Evolutionary conservation across 2,888 invertebrate species (phyloP).

Genomic region (Drosophila picticornis): DNA sequence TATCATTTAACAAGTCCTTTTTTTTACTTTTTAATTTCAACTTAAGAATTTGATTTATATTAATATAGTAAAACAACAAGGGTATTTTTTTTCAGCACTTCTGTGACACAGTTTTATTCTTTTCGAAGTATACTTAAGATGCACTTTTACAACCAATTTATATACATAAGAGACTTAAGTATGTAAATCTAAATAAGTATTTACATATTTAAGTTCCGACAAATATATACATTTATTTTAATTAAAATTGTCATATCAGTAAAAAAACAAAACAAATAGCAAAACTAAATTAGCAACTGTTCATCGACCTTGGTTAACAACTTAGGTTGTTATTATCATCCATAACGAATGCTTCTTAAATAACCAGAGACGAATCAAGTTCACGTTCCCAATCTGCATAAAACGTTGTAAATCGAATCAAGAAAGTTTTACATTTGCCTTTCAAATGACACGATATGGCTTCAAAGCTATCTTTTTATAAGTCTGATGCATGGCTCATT

Average conservation of each 20-base stretch:
- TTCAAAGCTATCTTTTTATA: conserved; percentile 26
- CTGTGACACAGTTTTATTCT: not conserved
- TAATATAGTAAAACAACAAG: not conserved
- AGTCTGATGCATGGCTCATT: conserved; percentile 18
- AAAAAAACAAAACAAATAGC: conserved; percentile 3
- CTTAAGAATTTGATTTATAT: not conserved
- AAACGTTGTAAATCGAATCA: conserved; percentile 43
- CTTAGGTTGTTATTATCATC: conserved; percentile 39
- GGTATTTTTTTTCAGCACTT: not conserved
- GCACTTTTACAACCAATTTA: not conserved
- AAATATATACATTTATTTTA: conserved; percentile 28
- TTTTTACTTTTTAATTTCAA: not conserved
- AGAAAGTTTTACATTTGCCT: conserved; percentile 68
- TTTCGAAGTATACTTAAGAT: not conserved
- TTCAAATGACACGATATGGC: conserved; percentile 51
- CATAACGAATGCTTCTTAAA: conserved; percentile 53
- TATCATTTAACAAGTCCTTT: not conserved
- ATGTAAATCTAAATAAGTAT: not conserved
- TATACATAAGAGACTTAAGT: not conserved
- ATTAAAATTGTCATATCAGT: conserved; percentile 26
- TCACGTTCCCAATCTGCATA: conserved; percentile 44
- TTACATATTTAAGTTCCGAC: not conserved
- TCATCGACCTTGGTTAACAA: conserved; percentile 45
- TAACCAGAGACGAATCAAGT: conserved; percentile 50
- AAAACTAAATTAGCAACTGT: conserved; percentile 26